These are phyloP conservation scores for Sarcophaga rosellei DNA, from an alignment of 2,888 invertebrate genomes.

Conservation along the genomic window DNA sequence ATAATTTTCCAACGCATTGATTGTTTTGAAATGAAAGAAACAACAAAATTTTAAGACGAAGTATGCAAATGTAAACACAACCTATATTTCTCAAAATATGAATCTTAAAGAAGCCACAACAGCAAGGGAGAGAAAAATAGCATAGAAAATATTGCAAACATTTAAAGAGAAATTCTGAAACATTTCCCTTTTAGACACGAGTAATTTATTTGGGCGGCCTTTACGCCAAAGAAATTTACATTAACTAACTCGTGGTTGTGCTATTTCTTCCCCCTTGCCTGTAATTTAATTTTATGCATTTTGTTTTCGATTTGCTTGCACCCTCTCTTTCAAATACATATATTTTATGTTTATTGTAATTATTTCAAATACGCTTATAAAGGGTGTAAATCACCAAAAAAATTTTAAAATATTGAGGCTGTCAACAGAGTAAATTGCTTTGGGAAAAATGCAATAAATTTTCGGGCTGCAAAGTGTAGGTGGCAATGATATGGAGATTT, in stretches of 20 bases:
- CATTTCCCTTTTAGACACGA: too few relatives aligned
- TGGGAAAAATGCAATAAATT: too few relatives aligned
- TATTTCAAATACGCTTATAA: neutral
- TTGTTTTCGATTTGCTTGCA: neutral
- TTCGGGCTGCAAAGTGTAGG: too few relatives aligned
- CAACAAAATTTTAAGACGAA: neutral
- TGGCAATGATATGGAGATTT: too few relatives aligned
- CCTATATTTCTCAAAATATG: slow-evolving; percentile 23
- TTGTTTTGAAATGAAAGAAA: slow-evolving; percentile 5
- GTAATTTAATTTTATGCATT: neutral
- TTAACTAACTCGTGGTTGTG: too few relatives aligned
- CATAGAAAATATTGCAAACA: neutral
- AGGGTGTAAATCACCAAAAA: neutral
- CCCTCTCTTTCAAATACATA: neutral
- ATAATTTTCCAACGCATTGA: neutral
- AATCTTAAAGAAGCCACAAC: neutral
- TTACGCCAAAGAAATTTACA: too few relatives aligned
- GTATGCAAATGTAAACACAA: slow-evolving; percentile 41
- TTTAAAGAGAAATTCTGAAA: too few relatives aligned
- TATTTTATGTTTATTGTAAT: neutral
- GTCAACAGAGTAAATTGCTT: too few relatives aligned
- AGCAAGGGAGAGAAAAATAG: neutral
- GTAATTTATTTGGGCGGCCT: too few relatives aligned
- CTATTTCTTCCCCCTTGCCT: neutral
- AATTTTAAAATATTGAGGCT: neutral